These are phyloP conservation scores for Allobates femoralis DNA, from an alignment of 2,797 vertebrate genomes.

Conservation along the genomic window DNA sequence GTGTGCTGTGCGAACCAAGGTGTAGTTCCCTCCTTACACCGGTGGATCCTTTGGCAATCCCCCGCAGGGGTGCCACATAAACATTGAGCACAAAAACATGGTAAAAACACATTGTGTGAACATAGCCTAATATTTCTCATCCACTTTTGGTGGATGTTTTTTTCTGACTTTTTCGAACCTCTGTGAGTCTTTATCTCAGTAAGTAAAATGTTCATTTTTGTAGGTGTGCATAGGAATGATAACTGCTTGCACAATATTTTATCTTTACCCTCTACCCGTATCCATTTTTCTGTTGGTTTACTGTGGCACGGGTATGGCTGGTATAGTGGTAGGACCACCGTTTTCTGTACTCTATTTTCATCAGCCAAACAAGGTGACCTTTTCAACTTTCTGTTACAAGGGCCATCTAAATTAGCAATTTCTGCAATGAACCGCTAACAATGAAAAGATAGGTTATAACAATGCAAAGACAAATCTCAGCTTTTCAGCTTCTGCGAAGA, in stretches of 20 bases:
- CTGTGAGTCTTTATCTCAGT: neutral
- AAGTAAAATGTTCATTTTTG: neutral
- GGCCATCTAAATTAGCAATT: slow-evolving; percentile 22
- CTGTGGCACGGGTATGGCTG: neutral
- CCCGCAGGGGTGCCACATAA: too few relatives aligned
- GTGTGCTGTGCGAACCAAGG: too few relatives aligned
- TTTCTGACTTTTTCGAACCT: neutral
- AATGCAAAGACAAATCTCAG: slow-evolving; percentile 50
- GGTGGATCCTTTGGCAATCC: too few relatives aligned
- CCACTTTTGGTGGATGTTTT: neutral
- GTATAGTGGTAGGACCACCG: neutral
- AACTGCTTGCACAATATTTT: neutral
- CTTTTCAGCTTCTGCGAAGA: slow-evolving; percentile 33
- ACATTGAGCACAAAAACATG: too few relatives aligned
- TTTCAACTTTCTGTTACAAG: slow-evolving; percentile 16
- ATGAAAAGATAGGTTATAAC: slow-evolving; percentile 36
- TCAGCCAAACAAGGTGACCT: slow-evolving; percentile 5
- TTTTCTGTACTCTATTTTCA: neutral
- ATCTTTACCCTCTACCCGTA: neutral
- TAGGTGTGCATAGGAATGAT: neutral
- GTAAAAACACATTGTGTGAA: too few relatives aligned
- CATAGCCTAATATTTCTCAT: too few relatives aligned
- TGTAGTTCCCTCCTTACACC: too few relatives aligned
- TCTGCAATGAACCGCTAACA: slow-evolving; percentile 19
- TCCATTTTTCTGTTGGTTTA: neutral